Evolutionary conservation across 2,113 vertebrate species (phyloP), one percentile per base, ranked within the genome.

Genomic region (Epinephelus lanceolatus): DNA sequence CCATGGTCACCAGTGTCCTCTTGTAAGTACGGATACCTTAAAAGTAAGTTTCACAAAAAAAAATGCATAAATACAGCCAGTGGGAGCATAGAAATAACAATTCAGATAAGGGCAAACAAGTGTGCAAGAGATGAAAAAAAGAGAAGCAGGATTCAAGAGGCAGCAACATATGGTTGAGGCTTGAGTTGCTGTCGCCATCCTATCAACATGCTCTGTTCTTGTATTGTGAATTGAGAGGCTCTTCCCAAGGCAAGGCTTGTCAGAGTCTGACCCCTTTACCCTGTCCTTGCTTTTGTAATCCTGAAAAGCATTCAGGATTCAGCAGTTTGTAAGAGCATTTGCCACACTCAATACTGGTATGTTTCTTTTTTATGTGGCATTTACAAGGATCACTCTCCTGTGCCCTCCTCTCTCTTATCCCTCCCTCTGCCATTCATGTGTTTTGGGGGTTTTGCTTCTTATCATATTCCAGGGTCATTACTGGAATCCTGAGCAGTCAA

Each of bases 291-390:
- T 61, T 62, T 25, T 51, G 7, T 45, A 71, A 57, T 27, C 2
- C 5, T 19, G 19, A 60, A 21, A 59, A 37, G 33, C 37, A 40
- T 42, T 25, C 17, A n/a, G n/a, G n/a, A n/a, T n/a, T n/a, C n/a
- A n/a, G n/a, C n/a, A 40, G 33, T 49, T 55, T 52, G 25, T 72
- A 62, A 37, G 23, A 37, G 25, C 15, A 15, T 23, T 79, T 21
- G 37, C 1, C 14, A n/a, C 30, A 33, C 23, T 49, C 17, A 23
- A 45, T 23, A 5, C 3, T 42, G 37, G 60, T 18, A 30, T 57
- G 23, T 25, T 63, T 73, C 11, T 75, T 86, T 30, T 30, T 62
- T 66, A 62, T 66, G n/a, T 17, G 53, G n/a, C 18, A 17, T 33
- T 73, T 71, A 30, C 45, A 65, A 55, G 23, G 18, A 70, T 69